phyloP scores from a whole-genome alignment of 2,888 invertebrate species.

The Eilema depressum region DNA sequence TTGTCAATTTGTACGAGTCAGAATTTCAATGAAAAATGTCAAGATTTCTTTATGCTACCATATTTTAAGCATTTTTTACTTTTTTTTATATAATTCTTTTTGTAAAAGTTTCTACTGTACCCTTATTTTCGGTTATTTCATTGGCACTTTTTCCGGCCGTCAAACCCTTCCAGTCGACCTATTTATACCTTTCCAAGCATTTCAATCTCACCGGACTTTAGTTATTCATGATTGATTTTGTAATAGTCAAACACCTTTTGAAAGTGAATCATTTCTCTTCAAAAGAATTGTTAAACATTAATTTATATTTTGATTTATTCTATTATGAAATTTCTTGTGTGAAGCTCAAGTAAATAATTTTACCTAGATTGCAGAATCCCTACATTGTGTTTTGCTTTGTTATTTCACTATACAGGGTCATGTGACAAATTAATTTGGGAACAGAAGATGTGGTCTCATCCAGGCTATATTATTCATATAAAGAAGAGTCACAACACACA shows the following conservation, averaged over 20 bases:
- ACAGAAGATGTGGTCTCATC: too few species aligned
- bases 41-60: too few species aligned
- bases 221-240: neutral
- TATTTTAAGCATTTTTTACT: neutral
- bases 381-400: too few species aligned
- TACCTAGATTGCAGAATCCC: too few species aligned
- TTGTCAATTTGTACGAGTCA: too few species aligned
- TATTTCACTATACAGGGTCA: too few species aligned
- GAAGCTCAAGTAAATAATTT: neutral
- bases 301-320: neutral
- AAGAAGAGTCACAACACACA: too few species aligned
- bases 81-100: neutral
- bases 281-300: neutral
- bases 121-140: neutral
- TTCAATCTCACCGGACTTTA: neutral
- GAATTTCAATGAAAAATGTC: too few species aligned
- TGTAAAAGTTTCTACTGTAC: neutral
- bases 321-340: neutral
- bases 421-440: too few species aligned
- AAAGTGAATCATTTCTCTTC: neutral
- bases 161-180: constrained; percentile 1
- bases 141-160: neutral
- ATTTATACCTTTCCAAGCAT: constrained; percentile 2
- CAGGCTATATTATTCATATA: too few species aligned
- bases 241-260: neutral